phyloP scores from a whole-genome alignment of 2,888 invertebrate species.

The Clepsis dumicolana region DNA sequence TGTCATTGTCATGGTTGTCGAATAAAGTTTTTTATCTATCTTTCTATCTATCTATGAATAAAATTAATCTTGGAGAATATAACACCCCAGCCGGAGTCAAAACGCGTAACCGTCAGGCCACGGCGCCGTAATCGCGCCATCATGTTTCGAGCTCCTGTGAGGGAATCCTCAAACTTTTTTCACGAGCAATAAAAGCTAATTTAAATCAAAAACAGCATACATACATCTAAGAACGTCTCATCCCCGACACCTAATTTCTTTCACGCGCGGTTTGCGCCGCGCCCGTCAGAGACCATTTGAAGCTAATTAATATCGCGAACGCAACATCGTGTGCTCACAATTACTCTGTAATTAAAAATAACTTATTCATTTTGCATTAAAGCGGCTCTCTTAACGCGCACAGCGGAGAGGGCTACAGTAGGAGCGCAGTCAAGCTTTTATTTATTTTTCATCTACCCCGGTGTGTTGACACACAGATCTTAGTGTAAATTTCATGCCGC shows the following conservation, averaged over 20 bases:
- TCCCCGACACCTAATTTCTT: conserved; percentile 50
- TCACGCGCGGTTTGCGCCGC: conserved; percentile 56
- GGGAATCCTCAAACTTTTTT: background rate
- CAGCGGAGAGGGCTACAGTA: conserved; percentile 24
- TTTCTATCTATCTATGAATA: too few relatives aligned
- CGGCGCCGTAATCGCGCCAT: too few relatives aligned
- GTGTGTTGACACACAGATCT: too few relatives aligned
- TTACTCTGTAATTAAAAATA: conserved; percentile 84
- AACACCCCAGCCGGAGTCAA: too few relatives aligned
- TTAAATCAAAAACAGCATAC: background rate
- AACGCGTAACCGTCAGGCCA: too few relatives aligned
- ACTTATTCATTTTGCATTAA: conserved; percentile 81
- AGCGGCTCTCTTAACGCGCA: conserved; percentile 58
- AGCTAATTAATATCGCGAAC: conserved; percentile 61
- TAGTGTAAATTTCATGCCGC: too few relatives aligned
- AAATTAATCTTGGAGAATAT: too few relatives aligned
- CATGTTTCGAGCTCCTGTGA: background rate
- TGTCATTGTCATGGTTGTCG: too few relatives aligned
- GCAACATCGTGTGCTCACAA: conserved; percentile 63
- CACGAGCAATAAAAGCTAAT: background rate
- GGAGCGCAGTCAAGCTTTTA: background rate
- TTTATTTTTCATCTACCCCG: background rate
- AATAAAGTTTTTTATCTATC: too few relatives aligned
- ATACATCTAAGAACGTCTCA: conserved; percentile 18
- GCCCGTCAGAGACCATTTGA: conserved; percentile 55